These are phyloP conservation scores for Linepithema humile DNA, from an alignment of 1,140 invertebrate genomes.

Conservation along the genomic window DNA sequence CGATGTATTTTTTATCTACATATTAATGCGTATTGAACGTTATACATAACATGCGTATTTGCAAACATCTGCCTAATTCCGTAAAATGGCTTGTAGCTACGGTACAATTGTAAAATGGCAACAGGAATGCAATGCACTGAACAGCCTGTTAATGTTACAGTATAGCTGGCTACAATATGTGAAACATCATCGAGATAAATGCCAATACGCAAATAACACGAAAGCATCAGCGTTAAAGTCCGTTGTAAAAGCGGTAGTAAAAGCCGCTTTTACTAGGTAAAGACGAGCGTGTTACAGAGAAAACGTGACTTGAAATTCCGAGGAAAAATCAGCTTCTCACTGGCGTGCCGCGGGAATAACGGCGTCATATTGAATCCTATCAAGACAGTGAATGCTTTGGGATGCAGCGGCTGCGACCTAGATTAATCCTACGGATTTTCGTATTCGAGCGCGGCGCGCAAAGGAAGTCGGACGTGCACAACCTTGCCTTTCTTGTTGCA, in stretches of 20 bases:
- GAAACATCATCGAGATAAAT: neutral
- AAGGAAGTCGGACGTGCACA: neutral
- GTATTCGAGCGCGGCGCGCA: neutral
- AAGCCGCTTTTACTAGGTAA: neutral
- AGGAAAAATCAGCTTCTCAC: conserved; percentile 22
- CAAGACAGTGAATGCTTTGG: conserved; percentile 39
- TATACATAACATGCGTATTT: neutral
- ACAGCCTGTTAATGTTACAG: neutral
- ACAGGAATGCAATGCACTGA: neutral
- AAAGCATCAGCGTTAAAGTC: neutral
- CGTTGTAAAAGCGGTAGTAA: neutral
- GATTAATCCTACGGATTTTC: conserved; percentile 32
- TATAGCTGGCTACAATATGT: neutral
- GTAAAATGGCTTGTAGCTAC: neutral
- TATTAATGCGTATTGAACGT: neutral
- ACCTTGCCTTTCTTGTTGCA: neutral
- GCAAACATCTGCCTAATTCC: too few relatives aligned
- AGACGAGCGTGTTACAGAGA: conserved; percentile 13
- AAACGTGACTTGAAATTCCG: conserved; percentile 35
- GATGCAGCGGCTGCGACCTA: conserved; percentile 33
- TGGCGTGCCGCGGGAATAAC: neutral
- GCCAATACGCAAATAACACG: neutral
- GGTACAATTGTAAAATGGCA: neutral
- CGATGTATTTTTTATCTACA: neutral
- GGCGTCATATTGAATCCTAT: conserved; percentile 47